phyloP scores from a whole-genome alignment of 2,888 invertebrate genomes.

The Cheilosia impressa region DNA sequence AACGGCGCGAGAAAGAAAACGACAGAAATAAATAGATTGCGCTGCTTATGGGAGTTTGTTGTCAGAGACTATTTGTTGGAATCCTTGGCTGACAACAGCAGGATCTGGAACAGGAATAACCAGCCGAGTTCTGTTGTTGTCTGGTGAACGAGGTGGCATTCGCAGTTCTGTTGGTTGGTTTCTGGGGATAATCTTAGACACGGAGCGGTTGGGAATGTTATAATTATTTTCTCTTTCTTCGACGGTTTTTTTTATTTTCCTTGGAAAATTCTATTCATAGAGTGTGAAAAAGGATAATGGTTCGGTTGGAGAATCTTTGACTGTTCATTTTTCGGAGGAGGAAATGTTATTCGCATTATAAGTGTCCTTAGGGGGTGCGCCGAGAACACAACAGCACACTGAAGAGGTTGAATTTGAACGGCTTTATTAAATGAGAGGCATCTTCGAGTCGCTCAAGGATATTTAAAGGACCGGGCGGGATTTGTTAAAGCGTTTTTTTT shows the following conservation, averaged over 20 bases:
- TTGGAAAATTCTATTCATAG: conserved; percentile 35
- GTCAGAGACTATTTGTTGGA: conserved; percentile 19
- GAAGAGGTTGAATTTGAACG: not conserved
- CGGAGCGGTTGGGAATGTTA: conserved; percentile 17
- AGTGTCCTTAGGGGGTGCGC: not conserved
- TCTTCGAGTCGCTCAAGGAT: conserved; percentile 12
- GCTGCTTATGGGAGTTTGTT: conserved; percentile 40
- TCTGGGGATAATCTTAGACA: conserved; percentile 1
- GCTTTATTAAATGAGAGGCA: conserved; percentile 19
- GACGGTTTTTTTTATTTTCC: not conserved
- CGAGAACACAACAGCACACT: not conserved
- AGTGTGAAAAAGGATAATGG: conserved; percentile 50
- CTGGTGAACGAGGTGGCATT: not conserved
- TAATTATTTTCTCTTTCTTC: conserved; percentile 32
- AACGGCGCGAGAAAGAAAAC: no score
- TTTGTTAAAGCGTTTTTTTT: not conserved
- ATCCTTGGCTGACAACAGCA: conserved; percentile 30
- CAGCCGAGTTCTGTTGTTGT: conserved; percentile 17
- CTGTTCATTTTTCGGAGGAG: conserved; percentile 22
- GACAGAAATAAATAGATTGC: conserved; percentile 17
- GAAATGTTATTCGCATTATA: conserved; percentile 33
- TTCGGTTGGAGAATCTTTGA: conserved; percentile 34
- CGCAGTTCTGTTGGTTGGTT: not conserved
- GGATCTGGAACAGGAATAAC: conserved; percentile 5
- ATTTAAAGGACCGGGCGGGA: not conserved